Percentiles rank a stretch among this genome's conserved stretches.
Conservation (phyloP, 2,113 vertebrate species). For the Acinonyx jubatus region DNA sequence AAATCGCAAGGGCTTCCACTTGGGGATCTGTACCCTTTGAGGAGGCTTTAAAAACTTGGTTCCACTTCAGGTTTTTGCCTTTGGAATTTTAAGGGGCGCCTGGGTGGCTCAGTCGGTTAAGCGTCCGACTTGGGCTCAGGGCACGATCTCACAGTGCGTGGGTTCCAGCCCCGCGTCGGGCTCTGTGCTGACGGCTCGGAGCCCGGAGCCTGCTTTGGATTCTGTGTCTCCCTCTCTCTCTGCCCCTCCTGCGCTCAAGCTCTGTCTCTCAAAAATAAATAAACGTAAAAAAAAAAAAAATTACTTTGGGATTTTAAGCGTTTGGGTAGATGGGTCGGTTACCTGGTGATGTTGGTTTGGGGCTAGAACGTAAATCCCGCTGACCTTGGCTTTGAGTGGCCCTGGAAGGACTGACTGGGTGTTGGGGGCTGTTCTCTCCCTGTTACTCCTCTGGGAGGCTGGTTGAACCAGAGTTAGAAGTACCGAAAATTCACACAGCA, state of each 20-base stretch:
- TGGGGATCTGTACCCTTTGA: slow-evolving; percentile 36
- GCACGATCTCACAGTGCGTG: no score
- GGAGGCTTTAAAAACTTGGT: background rate
- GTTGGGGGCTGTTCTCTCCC: background rate
- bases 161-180: no score
- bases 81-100: background rate
- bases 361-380: background rate
- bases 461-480: background rate
- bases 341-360: background rate
- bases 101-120: no score
- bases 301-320: background rate
- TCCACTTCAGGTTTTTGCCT: background rate
- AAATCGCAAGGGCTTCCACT: slow-evolving; percentile 47
- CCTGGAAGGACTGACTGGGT: background rate
- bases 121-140: no score
- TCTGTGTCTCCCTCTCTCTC: no score
- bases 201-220: no score
- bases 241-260: no score
- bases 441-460: rapidly evolving
- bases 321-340: background rate
- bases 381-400: background rate
- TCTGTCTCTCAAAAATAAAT: no score
- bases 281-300: no score
- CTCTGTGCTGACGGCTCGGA: no score
- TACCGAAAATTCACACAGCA: background rate